Percentiles rank a stretch among this genome's conserved stretches.
Conservation (phyloP, 2,888 invertebrate genomes). For the Hyalella azteca region DNA sequence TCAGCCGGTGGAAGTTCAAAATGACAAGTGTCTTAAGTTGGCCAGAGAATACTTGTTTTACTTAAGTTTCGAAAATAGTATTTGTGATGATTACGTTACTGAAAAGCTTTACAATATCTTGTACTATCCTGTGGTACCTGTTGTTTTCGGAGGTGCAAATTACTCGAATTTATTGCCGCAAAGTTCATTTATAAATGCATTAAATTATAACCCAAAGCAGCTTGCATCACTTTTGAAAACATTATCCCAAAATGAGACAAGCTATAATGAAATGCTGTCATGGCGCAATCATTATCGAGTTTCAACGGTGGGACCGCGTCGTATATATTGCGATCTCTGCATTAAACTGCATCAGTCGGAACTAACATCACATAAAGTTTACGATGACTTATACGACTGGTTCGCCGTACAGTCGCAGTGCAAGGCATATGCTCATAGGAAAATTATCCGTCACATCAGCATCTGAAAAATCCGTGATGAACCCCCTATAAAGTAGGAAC, state of each 20-base stretch:
- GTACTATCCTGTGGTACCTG: constrained; percentile 47
- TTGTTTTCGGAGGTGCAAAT: constrained; percentile 48
- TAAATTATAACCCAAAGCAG: constrained; percentile 40
- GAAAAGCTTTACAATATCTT: constrained; percentile 52
- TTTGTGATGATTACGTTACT: constrained; percentile 49
- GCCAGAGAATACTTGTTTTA: constrained; percentile 45
- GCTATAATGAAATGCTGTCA: constrained; percentile 37
- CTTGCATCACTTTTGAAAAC: constrained; percentile 40
- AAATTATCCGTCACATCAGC: too few relatives aligned
- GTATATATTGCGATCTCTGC: constrained; percentile 44
- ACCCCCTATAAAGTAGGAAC: too few relatives aligned
- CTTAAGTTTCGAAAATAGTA: constrained; percentile 51
- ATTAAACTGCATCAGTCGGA: constrained; percentile 41
- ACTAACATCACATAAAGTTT: constrained; percentile 39
- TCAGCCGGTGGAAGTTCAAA: not conserved
- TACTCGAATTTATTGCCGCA: constrained; percentile 44
- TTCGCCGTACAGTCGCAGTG: constrained; percentile 37
- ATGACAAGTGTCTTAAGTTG: constrained; percentile 11
- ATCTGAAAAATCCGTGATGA: too few relatives aligned
- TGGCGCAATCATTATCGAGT: constrained; percentile 45
- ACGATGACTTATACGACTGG: constrained; percentile 43
- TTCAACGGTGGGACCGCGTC: constrained; percentile 40
- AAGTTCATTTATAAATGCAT: constrained; percentile 46
- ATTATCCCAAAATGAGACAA: not conserved
- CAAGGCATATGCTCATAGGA: not conserved